These are phyloP conservation scores for Homarus americanus DNA, from an alignment of 1,140 invertebrate genomes.

Conservation along the genomic window DNA sequence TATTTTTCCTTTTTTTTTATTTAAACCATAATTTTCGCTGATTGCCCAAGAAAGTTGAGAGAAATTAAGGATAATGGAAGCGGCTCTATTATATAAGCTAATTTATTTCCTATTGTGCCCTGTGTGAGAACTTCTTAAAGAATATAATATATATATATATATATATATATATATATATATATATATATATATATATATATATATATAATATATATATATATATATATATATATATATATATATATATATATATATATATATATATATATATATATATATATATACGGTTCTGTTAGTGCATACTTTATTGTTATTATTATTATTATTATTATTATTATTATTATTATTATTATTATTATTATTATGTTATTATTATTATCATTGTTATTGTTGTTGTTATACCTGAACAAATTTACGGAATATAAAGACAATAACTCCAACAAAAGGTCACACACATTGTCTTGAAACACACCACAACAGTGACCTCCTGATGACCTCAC, in stretches of 20 bases:
- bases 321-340: too few relatives aligned
- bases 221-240: not conserved
- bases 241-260: not conserved
- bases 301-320: too few relatives aligned
- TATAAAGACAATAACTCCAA: too few relatives aligned
- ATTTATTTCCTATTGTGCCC: not conserved
- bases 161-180: not conserved
- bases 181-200: not conserved
- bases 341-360: too few relatives aligned
- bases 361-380: too few relatives aligned
- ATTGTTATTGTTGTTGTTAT: too few relatives aligned
- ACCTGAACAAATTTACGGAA: too few relatives aligned
- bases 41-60: slow-evolving; percentile 7
- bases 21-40: not conserved
- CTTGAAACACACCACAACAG: too few relatives aligned
- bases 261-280: not conserved
- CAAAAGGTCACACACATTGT: too few relatives aligned
- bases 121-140: not conserved
- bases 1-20: not conserved
- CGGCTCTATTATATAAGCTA: slow-evolving; percentile 12
- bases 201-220: not conserved
- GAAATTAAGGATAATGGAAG: slow-evolving; percentile 16
- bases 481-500: too few relatives aligned
- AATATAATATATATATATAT: not conserved
- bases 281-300: not conserved